A percentile compares a stretch with the other conserved stretches of the same genome.
Evolutionary conservation across 2,113 vertebrate species (phyloP).

Genomic region (Rhinopomastus cyanomelas): DNA sequence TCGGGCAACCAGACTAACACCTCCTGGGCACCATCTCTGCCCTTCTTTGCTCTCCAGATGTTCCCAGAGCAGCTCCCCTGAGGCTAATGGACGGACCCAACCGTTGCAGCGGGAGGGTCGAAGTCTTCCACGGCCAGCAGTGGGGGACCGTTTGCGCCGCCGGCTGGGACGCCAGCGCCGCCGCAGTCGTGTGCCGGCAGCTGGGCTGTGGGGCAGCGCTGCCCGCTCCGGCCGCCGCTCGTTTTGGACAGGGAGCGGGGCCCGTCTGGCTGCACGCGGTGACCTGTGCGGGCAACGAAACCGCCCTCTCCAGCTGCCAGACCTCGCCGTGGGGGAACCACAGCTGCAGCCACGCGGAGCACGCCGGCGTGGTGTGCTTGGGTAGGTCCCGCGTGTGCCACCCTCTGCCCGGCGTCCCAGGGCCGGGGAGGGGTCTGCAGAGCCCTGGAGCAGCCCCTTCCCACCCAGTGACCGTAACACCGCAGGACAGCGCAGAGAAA

Average conservation of each 20-base stretch:
- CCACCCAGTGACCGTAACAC: not conserved
- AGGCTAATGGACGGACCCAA: not conserved
- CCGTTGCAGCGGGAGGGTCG: not conserved
- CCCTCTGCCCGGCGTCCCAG: too few species aligned
- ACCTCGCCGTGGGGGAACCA: not conserved
- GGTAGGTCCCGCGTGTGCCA: too few species aligned
- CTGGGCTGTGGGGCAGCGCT: conserved; percentile 51
- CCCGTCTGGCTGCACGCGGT: not conserved
- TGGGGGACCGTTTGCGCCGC: conserved; percentile 1
- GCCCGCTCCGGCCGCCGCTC: not conserved
- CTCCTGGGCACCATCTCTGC: too few species aligned
- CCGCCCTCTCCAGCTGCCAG: not conserved
- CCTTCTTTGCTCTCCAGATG: not conserved
- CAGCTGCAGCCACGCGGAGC: not conserved
- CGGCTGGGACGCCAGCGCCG: not conserved
- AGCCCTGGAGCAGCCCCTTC: not conserved
- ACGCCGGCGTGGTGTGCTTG: not conserved
- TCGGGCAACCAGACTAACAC: not conserved
- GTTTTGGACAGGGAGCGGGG: not conserved
- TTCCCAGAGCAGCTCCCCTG: too few species aligned
- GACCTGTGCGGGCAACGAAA: conserved; percentile 5
- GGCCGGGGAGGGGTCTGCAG: too few species aligned
- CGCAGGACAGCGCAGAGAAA: not conserved
- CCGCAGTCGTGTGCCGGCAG: conserved; percentile 60
- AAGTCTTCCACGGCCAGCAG: not conserved